Conservation (phyloP, 2,113 vertebrate genomes). For the Pteronura brasiliensis region DNA sequence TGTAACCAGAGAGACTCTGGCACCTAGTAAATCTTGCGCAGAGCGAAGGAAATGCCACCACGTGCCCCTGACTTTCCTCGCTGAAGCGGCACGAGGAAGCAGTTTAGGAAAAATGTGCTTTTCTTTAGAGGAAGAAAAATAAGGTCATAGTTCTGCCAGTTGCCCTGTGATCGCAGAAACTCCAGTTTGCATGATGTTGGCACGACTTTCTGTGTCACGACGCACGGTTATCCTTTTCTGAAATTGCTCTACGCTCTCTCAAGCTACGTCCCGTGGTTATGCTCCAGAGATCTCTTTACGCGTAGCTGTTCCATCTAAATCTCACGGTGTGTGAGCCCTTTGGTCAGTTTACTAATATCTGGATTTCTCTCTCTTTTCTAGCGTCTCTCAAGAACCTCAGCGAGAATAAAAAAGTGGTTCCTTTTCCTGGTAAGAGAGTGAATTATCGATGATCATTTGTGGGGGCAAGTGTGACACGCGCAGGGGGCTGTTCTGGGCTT, state of each 20-base stretch:
- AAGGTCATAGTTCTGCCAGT: not conserved
- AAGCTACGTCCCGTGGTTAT: rapidly evolving
- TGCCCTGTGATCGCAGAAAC: not conserved
- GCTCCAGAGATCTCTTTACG: not conserved
- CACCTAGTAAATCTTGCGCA: not conserved
- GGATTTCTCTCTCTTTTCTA: not conserved
- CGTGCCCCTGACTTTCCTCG: not conserved
- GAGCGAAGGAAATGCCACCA: not conserved
- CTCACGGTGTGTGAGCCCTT: rapidly evolving
- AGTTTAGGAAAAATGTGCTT: not conserved
- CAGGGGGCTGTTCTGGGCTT: not conserved
- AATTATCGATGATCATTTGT: rapidly evolving
- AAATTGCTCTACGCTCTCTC: not conserved
- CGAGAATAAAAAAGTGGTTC: constrained; percentile 47
- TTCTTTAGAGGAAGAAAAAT: not conserved
- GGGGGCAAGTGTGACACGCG: rapidly evolving
- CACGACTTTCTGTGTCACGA: not conserved
- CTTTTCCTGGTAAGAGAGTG: not conserved
- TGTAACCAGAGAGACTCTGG: not conserved
- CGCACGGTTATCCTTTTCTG: not conserved
- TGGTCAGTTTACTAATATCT: not conserved
- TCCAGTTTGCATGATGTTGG: not conserved
- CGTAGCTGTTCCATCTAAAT: not conserved
- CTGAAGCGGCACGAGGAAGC: not conserved
- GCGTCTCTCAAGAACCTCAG: constrained; percentile 41